phyloP scores from a whole-genome alignment of 2,888 invertebrate species.

The Dioctria rufipes region DNA sequence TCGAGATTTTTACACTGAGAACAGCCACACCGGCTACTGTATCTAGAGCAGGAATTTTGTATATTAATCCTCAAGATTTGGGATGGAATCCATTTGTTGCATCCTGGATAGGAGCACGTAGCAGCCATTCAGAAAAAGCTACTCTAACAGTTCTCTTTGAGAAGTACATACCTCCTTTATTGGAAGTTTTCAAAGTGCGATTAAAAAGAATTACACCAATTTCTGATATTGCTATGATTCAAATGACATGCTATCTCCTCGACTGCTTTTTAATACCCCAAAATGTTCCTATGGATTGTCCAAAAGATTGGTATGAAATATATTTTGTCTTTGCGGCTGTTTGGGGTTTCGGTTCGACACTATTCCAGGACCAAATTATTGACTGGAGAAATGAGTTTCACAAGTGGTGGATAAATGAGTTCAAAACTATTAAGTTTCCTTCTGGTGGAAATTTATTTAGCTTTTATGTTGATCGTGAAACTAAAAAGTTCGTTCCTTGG shows the following conservation, averaged over 20 bases:
- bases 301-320: slow-evolving; percentile 92
- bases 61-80: slow-evolving; percentile 93
- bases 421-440: slow-evolving; percentile 92
- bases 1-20: slow-evolving; percentile 91
- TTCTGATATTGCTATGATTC: slow-evolving; percentile 90
- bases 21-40: slow-evolving; percentile 97
- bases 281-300: slow-evolving; percentile 88
- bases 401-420: slow-evolving; percentile 95
- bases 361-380: slow-evolving; percentile 91
- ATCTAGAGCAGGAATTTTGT: slow-evolving; percentile 93
- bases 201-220: slow-evolving; percentile 94
- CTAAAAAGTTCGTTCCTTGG: slow-evolving; percentile 91
- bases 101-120: slow-evolving; percentile 88
- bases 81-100: slow-evolving; percentile 95
- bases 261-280: slow-evolving; percentile 87
- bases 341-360: slow-evolving; percentile 95
- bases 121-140: slow-evolving; percentile 81
- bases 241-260: slow-evolving; percentile 89
- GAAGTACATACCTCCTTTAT: slow-evolving; percentile 89
- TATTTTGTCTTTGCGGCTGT: slow-evolving; percentile 93
- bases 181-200: slow-evolving; percentile 80
- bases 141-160: slow-evolving; percentile 91
- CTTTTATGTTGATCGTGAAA: slow-evolving; percentile 89
- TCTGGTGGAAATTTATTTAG: slow-evolving; percentile 87
- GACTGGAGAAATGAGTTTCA: slow-evolving; percentile 96